Evolutionary conservation across 2,797 vertebrate genomes (phyloP), one percentile per base, ranked within the genome.

Genomic region (Cyclopterus lumpus): DNA sequence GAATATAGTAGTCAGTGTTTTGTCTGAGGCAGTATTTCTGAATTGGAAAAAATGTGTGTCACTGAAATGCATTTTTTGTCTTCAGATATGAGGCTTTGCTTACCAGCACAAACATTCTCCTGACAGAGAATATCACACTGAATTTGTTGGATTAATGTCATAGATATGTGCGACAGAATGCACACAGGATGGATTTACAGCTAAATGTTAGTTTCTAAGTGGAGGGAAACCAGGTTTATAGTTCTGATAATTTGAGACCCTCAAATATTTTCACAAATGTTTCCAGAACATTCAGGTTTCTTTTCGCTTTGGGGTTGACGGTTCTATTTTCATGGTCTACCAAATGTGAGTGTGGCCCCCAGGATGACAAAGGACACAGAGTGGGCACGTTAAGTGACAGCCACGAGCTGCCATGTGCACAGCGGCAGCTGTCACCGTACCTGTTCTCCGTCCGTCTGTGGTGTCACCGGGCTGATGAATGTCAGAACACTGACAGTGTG

Each of bases 391-490:
- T 38, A 20, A 54, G 66, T 51, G 48, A 40, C 59, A 34, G 10
- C n/a, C 20, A 36, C 12, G 1, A 36, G 15, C 26, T n/a, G 40
- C 32, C 14, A 5, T 2, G 44, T 51, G 36, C 34, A 6, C 55
- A 20, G 49, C 42, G n/a, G 26, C 51, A 61, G 20, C 60, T 65
- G 20, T 55, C 71, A 67, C 46, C 10, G 2, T 34, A 16, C 30
- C 22, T 26, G 67, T 77, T 61, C 9, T 48, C 26, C 5, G 28
- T 22, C 22, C 24, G 1, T 61, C 32, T 72, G 64, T 30, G 57
- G 62, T 66, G 73, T 77, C 46, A 70, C 44, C 26, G 28, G 28
- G 49, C n/a, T 48, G 22, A 73, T 77, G 54, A 84, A 15, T 12
- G 6, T 53, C 11, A 53, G 4, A 53, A 53, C 49, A 51, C 22